Evolutionary conservation across 1,140 invertebrate species (phyloP).

Genomic region (Lasaia peninsularis): DNA sequence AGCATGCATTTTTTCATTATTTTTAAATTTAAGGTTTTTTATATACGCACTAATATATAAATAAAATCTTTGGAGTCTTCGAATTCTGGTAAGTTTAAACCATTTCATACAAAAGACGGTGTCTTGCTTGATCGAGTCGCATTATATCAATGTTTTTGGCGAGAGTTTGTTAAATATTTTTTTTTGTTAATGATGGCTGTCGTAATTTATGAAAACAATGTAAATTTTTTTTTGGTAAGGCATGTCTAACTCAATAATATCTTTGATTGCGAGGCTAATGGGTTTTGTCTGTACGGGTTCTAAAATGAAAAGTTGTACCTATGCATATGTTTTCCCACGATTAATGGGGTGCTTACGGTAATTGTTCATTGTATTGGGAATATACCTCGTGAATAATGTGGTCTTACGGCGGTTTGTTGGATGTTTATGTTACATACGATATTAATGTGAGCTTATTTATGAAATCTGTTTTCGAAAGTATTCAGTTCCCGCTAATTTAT

Average conservation of each 20-base stretch:
- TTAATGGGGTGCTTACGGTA: conserved; percentile 29
- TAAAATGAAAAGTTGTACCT: conserved; percentile 50
- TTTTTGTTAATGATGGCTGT: too few relatives aligned
- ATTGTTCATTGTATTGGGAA: conserved; percentile 25
- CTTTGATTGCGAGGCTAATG: conserved; percentile 44
- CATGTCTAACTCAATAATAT: not conserved
- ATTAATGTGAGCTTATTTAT: conserved; percentile 7
- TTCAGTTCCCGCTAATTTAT: too few relatives aligned
- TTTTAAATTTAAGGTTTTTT: too few relatives aligned
- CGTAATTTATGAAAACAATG: too few relatives aligned
- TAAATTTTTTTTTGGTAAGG: not conserved
- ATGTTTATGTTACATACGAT: conserved; percentile 1
- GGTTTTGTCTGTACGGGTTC: conserved; percentile 52
- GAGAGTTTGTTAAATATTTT: too few relatives aligned
- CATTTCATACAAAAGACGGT: too few relatives aligned
- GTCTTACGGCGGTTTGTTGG: conserved; percentile 9
- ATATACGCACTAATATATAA: too few relatives aligned
- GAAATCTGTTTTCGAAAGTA: not conserved
- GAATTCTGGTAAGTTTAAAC: too few relatives aligned
- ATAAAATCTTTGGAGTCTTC: too few relatives aligned
- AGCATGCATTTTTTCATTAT: too few relatives aligned
- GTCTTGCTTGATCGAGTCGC: too few relatives aligned
- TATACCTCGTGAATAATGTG: conserved; percentile 19
- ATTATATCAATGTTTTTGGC: too few relatives aligned
- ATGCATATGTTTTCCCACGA: conserved; percentile 52